Base-by-base conservation (phyloP, 2,113 vertebrate genomes). In the Phyllostomus hastatus region DNA sequence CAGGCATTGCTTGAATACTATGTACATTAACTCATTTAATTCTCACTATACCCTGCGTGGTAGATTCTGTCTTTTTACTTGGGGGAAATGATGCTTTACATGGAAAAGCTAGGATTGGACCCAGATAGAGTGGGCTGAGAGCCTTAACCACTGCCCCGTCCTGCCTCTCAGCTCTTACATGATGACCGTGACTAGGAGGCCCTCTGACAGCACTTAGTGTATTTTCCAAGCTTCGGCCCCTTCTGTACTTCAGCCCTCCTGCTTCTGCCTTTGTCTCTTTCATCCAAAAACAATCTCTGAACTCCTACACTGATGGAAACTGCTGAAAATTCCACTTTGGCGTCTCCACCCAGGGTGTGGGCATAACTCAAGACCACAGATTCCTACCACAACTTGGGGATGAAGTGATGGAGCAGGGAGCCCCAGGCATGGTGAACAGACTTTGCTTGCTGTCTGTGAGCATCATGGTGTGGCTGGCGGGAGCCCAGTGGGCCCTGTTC, bases 291-390 rank as follows among this genome's bases (percentile, higher is more conserved):
- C 20, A 41, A 35, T 76, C 31, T 90, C n/a, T 76, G 80, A 43
- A 35, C 22, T 73, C 41, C 61, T 83, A 22, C 26, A 52, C 16
- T 72, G 59, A 52, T 67, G 17, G 57, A 83, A 97, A 43, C 61
- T 64, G 33, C n/a, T 94, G 87, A 90, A 96, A 97, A 97, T 57
- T 84, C 88, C 80, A 48, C 1, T 4, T 43, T 81, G 75, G 64
- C 0, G 0, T 76, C 80, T 86, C 92, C 73, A 91, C 54, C 48
- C 35, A 73, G 69, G 69, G 43, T 93, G 79, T 80, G 66, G 83
- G 82, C 75, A 35, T 0, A 1, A 38, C 61, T 84, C 38, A 94
- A 78, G 93, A 93, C 88, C 76, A 59, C 46, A 31, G 3, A 4
- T 70, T 80, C 84, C 48, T 17, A 17, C 88, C 66, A 7, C 38